These are phyloP conservation scores for Hyles lineata DNA, from an alignment of 2,888 invertebrate genomes.

Conservation along the genomic window DNA sequence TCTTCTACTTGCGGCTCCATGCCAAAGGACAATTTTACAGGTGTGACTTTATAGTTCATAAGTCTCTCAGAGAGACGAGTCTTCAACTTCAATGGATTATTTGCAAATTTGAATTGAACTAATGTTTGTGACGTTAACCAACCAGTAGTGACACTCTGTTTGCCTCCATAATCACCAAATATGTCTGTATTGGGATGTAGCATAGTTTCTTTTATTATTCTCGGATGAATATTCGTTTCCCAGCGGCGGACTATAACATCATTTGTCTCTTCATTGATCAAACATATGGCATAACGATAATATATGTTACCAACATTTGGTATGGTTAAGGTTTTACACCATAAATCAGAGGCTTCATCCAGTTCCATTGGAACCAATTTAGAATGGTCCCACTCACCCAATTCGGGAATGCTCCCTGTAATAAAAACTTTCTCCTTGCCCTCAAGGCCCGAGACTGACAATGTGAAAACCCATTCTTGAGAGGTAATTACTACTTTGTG, in stretches of 20 bases:
- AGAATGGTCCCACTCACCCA: constrained; percentile 90
- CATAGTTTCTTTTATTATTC: constrained; percentile 82
- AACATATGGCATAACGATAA: constrained; percentile 91
- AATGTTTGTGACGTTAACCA: constrained; percentile 94
- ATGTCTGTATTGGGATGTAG: constrained; percentile 81
- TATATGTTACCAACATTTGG: constrained; percentile 88
- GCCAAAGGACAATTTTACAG: constrained; percentile 87
- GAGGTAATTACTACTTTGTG: constrained; percentile 53
- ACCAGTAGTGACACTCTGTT: constrained; percentile 88
- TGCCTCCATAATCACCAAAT: constrained; percentile 87
- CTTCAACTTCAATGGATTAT: constrained; percentile 91
- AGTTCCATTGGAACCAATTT: constrained; percentile 84
- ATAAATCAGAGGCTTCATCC: constrained; percentile 76
- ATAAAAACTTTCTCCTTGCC: constrained; percentile 88
- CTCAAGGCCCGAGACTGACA: constrained; percentile 80
- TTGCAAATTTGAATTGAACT: constrained; percentile 92
- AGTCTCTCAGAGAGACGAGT: constrained; percentile 88
- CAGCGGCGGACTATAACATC: constrained; percentile 89
- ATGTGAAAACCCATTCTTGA: constrained; percentile 75
- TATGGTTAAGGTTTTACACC: constrained; percentile 87
- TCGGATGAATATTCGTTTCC: constrained; percentile 91
- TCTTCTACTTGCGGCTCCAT: constrained; percentile 77
- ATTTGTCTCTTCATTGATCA: constrained; percentile 85
- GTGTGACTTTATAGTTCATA: constrained; percentile 90
- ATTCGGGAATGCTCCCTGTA: constrained; percentile 87